These are phyloP conservation scores for Endomychus coccineus DNA, from an alignment of 2,888 invertebrate species.

Conservation along the genomic window DNA sequence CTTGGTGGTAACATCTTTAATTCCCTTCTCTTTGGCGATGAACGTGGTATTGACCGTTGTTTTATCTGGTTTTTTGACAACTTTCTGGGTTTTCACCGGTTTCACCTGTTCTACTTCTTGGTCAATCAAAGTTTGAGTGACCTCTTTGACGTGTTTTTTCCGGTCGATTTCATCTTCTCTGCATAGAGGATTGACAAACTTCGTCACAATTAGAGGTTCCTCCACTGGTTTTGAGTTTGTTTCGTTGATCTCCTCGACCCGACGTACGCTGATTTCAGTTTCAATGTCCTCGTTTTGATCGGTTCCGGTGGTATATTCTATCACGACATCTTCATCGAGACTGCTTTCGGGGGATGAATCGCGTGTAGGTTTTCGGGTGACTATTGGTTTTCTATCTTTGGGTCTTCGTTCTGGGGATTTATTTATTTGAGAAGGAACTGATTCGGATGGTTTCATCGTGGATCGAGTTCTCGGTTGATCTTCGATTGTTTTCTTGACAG, in stretches of 20 bases:
- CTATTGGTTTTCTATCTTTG: too few species aligned
- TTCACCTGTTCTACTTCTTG: conserved; percentile 21
- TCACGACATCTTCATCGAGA: conserved; percentile 20
- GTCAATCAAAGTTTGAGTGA: conserved; percentile 22
- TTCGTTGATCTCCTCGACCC: background rate
- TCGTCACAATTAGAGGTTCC: conserved; percentile 35
- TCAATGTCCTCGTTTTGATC: too few species aligned
- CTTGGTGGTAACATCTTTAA: too few species aligned
- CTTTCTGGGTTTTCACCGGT: conserved; percentile 4
- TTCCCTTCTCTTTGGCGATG: conserved; percentile 7
- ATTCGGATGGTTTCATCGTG: conserved; percentile 5
- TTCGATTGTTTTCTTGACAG: conserved; percentile 14
- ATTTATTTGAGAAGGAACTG: conserved; percentile 17
- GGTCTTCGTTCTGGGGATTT: conserved; percentile 8
- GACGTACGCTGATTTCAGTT: too few species aligned
- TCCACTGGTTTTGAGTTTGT: conserved; percentile 28
- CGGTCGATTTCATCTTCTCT: conserved; percentile 32
- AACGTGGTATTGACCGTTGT: conserved; percentile 1
- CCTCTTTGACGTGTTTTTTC: conserved; percentile 21
- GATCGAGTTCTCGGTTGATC: conserved; percentile 15
- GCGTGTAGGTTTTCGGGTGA: too few species aligned
- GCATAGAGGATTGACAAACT: conserved; percentile 31
- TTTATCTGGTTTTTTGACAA: conserved; percentile 2
- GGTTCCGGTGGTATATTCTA: conserved; percentile 12
- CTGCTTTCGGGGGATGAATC: conserved; percentile 16